Evolutionary conservation across 2,797 vertebrate genomes (phyloP), one percentile per base, ranked within the genome.

Genomic region (Sebastes kiyomatsui): DNA sequence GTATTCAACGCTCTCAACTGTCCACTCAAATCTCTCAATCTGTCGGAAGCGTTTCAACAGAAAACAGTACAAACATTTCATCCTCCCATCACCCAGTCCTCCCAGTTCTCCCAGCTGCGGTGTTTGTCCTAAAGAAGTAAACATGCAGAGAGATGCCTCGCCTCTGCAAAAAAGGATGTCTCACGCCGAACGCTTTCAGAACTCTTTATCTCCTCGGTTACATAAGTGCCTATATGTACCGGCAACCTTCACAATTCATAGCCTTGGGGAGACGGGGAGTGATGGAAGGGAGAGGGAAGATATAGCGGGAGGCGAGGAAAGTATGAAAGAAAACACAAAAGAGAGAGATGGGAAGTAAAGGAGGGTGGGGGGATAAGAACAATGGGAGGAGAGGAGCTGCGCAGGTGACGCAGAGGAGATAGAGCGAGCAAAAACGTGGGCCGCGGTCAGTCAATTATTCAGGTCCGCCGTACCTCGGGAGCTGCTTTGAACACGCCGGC

Each of bases 361-460:
- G 60, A 2, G 20, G 16, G 61, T 4, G 20, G 30, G 28, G 27
- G 16, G 28, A 25, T 22, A 60, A 61, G 62, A 82, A 83, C 64
- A 88, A 77, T 35, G 25, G 66, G 73, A 55, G 23, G 32, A 74
- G 71, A 54, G 30, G 58, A 77, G n/a, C 7, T 25, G 22, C 13
- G 33, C 73, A 81, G 87, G 84, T 86, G 38, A 75, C 13, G 67
- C 42, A 42, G 69, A 84, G 67, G 30, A 82, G 72, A 85, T n/a
- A 4, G 65, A 74, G 67, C 2, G 58, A 52, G 69, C n/a, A 66
- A 74, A 77, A 58, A 77, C 6, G n/a, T 33, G 42, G 55, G 74
- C 78, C 42, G 70, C 32, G 69, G 74, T 77, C 72, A 42, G 86
- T 94, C 90, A 93, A 89, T 94, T 93, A 94, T 92, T 94, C 86